phyloP scores from a whole-genome alignment of 1,140 invertebrate species.

The Mizuhopecten yessoensis region DNA sequence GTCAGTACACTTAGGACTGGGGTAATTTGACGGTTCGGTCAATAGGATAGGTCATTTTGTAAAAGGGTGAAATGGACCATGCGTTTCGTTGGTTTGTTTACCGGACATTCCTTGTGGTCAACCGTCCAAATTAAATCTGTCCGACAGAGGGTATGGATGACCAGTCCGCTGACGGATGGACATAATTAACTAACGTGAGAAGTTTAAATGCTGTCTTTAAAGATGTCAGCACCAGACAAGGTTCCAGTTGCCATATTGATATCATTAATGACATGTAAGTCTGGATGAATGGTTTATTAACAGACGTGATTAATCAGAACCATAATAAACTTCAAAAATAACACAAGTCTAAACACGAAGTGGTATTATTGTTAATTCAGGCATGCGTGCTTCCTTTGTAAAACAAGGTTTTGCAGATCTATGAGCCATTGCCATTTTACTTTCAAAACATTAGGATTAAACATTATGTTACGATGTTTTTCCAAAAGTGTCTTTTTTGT shows the following conservation, averaged over 20 bases:
- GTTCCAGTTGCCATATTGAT: background rate
- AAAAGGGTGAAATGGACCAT: background rate
- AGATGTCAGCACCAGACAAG: background rate
- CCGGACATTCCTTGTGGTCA: background rate
- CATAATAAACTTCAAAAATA: background rate
- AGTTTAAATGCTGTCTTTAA: background rate
- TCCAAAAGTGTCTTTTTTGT: background rate
- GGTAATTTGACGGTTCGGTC: constrained; percentile 14
- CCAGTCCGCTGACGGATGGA: background rate
- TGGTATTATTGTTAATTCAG: too few species aligned
- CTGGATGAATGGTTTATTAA: background rate
- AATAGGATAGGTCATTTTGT: too few species aligned
- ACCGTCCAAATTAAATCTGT: background rate
- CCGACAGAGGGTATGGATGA: background rate
- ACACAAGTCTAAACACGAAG: too few species aligned
- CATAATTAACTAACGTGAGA: background rate
- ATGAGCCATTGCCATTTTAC: too few species aligned
- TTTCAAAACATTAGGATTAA: too few species aligned
- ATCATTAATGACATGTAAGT: background rate
- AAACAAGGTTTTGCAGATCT: too few species aligned
- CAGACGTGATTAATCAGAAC: background rate
- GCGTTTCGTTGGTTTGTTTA: background rate
- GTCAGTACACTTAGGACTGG: background rate
- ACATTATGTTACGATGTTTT: background rate
- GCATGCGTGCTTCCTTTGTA: too few species aligned